phyloP scores from a whole-genome alignment of 2,888 invertebrate genomes.

The Tetheella fluctuosa region DNA sequence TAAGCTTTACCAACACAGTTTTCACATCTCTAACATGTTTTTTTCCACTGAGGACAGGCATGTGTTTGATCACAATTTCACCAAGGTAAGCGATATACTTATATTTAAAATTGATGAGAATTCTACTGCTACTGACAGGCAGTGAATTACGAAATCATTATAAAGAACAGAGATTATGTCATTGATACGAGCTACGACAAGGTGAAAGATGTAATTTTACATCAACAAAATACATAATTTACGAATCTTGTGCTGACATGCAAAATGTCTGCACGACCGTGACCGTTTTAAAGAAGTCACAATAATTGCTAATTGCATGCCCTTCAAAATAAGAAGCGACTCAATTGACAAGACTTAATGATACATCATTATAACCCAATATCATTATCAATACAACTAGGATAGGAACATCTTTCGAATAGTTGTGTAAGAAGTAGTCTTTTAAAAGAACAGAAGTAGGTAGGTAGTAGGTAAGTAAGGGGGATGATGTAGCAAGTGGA shows the following conservation, averaged over 20 bases:
- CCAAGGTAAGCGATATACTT: too few species aligned
- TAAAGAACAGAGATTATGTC: not conserved
- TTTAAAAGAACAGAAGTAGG: too few species aligned
- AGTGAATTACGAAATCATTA: not conserved
- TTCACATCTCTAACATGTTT: too few species aligned
- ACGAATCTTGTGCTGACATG: not conserved
- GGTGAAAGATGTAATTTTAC: not conserved
- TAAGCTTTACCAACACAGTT: too few species aligned
- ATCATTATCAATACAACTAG: too few species aligned
- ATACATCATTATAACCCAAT: constrained; percentile 14
- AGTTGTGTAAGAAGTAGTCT: too few species aligned
- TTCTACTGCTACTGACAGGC: not conserved
- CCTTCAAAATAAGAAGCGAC: not conserved
- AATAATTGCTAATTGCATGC: not conserved
- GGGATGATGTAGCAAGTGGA: too few species aligned
- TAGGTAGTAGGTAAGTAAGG: too few species aligned
- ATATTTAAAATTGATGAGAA: too few species aligned
- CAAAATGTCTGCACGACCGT: not conserved
- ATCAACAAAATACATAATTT: not conserved
- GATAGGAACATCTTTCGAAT: too few species aligned
- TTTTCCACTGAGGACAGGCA: too few species aligned
- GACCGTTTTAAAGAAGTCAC: constrained; percentile 2
- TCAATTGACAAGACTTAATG: not conserved
- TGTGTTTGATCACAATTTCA: too few species aligned
- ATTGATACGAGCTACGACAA: not conserved